phyloP scores from a whole-genome alignment of 2,888 invertebrate genomes.

The Amphipoea oculea region DNA sequence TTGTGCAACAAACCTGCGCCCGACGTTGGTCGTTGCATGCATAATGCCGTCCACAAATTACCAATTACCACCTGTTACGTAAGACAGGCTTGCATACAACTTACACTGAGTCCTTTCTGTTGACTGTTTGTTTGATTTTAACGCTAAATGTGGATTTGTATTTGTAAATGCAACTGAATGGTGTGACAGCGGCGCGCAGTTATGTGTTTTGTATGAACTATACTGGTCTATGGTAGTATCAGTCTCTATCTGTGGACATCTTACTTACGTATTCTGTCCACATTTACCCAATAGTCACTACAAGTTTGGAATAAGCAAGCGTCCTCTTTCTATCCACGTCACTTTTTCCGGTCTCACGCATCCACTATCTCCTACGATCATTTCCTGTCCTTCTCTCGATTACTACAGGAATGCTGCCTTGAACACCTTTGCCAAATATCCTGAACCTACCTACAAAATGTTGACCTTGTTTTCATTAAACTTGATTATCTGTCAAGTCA shows the following conservation, averaged over 20 bases:
- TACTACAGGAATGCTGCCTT: constrained; percentile 11
- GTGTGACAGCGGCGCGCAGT: constrained; percentile 7
- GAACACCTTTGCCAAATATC: constrained; percentile 14
- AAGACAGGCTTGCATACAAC: constrained; percentile 50
- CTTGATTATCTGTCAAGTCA: not conserved
- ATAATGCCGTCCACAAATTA: constrained; percentile 67
- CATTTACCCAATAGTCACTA: constrained; percentile 20
- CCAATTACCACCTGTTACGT: constrained; percentile 68
- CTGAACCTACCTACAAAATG: not conserved
- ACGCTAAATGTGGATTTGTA: constrained; percentile 32
- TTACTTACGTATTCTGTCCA: constrained; percentile 38
- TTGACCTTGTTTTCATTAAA: not conserved
- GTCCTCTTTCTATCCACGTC: constrained; percentile 6
- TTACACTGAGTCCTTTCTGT: constrained; percentile 52
- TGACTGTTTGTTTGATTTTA: constrained; percentile 48
- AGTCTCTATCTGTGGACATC: not conserved
- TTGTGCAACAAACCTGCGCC: constrained; percentile 63
- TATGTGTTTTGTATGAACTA: constrained; percentile 12
- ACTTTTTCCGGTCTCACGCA: constrained; percentile 2
- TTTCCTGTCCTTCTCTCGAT: constrained; percentile 35
- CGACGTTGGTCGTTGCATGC: constrained; percentile 56
- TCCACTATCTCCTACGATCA: constrained; percentile 32
- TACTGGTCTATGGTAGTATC: constrained; percentile 4
- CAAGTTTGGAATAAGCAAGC: constrained; percentile 20
- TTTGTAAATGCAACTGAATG: constrained; percentile 52